Conservation (phyloP, 2,888 invertebrate species). For the Biston stratarius region DNA sequence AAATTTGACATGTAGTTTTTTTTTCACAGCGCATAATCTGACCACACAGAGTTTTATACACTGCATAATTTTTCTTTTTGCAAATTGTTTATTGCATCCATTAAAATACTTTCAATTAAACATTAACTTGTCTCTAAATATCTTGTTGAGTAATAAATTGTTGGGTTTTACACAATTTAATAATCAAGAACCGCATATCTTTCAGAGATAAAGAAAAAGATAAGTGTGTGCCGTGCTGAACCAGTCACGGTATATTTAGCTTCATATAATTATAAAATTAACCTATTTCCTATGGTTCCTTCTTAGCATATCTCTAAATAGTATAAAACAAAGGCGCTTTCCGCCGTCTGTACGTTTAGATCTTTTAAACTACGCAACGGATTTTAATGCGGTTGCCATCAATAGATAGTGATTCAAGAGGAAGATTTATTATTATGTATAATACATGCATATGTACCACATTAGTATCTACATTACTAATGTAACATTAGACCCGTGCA, state of each 20-base stretch:
- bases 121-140: conserved; percentile 1
- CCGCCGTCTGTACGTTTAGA: no score
- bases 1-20: no score
- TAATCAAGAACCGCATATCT: conserved; percentile 56
- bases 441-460: no score
- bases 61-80: no score
- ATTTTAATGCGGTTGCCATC: no score
- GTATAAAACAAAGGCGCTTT: no score
- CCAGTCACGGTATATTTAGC: conserved; percentile 55
- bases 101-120: neutral
- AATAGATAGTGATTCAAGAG: no score
- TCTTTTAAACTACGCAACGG: no score
- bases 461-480: no score
- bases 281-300: conserved; percentile 35
- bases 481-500: no score
- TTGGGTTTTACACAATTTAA: conserved; percentile 46
- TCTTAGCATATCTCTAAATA: neutral
- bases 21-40: neutral
- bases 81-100: no score
- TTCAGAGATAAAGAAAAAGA: conserved; percentile 58
- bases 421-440: no score
- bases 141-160: conserved; percentile 14
- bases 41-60: neutral
- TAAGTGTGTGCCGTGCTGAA: conserved; percentile 61
- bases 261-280: conserved; percentile 48